phyloP scores from a whole-genome alignment of 1,140 invertebrate species.

The Drosophila tsacasi region DNA sequence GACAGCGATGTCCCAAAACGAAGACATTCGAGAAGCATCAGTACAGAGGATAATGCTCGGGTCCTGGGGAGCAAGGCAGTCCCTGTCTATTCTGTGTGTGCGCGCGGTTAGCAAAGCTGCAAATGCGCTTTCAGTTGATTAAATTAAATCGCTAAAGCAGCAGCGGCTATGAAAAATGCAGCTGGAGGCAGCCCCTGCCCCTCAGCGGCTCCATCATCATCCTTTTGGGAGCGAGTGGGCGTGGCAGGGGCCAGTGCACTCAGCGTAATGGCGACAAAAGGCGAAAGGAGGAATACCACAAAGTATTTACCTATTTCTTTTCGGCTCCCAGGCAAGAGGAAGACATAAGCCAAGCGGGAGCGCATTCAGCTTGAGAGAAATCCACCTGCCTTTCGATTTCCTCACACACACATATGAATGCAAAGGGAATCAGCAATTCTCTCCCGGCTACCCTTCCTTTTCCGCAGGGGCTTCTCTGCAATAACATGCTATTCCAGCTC shows the following conservation, averaged over 20 bases:
- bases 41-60: conserved; percentile 41
- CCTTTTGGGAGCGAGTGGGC: conserved; percentile 32
- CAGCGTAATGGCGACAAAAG: conserved; percentile 77
- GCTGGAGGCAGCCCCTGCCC: conserved; percentile 18
- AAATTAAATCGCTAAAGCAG: conserved; percentile 84
- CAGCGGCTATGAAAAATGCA: conserved; percentile 76
- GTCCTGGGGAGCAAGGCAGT: background rate
- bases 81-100: conserved; percentile 31
- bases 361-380: conserved; percentile 27
- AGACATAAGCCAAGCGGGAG: conserved; percentile 31
- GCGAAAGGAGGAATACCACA: conserved; percentile 56
- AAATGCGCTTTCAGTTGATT: conserved; percentile 85
- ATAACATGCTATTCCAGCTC: conserved; percentile 15
- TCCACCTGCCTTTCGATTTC: conserved; percentile 62
- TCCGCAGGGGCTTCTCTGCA: conserved; percentile 41
- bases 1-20: conserved; percentile 58
- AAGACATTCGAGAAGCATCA: conserved; percentile 50
- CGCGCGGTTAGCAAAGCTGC: conserved; percentile 68
- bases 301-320: conserved; percentile 74
- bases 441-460: conserved; percentile 58
- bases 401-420: conserved; percentile 11
- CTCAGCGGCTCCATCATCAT: conserved; percentile 7
- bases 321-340: conserved; percentile 17
- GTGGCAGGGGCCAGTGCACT: conserved; percentile 66
- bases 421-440: conserved; percentile 8